Conservation (phyloP, 2,888 invertebrate genomes). For the Chrysodeixis includens region DNA sequence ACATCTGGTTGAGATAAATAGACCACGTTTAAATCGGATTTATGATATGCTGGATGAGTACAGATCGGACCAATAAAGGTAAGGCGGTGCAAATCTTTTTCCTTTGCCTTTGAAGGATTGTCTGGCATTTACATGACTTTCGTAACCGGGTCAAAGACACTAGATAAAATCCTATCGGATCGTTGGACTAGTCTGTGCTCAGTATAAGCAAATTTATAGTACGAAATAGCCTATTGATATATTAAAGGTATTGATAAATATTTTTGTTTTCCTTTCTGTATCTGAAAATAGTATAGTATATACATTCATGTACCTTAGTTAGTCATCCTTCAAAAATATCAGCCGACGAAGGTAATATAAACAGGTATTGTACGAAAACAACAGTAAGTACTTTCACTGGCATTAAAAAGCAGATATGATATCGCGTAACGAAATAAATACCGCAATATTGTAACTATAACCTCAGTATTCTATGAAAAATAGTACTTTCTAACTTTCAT, state of each 20-base stretch:
- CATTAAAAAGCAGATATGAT: neutral
- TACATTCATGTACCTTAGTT: too few species aligned
- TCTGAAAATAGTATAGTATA: too few species aligned
- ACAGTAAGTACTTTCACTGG: neutral
- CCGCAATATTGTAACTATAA: neutral
- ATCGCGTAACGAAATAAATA: neutral
- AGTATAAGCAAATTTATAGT: slow-evolving; percentile 12
- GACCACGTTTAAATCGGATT: neutral
- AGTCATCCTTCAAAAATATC: too few species aligned
- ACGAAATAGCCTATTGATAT: slow-evolving; percentile 3
- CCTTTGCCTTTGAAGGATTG: slow-evolving; percentile 4
- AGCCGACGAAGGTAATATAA: neutral
- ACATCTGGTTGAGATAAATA: neutral
- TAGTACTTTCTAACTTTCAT: slow-evolving; percentile 44
- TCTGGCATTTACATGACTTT: slow-evolving; percentile 1
- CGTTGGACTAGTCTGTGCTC: neutral
- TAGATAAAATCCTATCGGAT: neutral
- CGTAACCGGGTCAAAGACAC: neutral
- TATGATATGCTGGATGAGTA: slow-evolving; percentile 2
- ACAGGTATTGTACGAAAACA: too few species aligned
- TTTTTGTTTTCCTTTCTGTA: neutral
- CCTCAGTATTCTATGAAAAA: slow-evolving; percentile 45
- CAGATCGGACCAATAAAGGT: neutral
- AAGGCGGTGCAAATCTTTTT: neutral
- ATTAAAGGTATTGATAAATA: slow-evolving; percentile 24